phyloP scores from a whole-genome alignment of 2,113 vertebrate genomes.

The Pluvialis apricaria region DNA sequence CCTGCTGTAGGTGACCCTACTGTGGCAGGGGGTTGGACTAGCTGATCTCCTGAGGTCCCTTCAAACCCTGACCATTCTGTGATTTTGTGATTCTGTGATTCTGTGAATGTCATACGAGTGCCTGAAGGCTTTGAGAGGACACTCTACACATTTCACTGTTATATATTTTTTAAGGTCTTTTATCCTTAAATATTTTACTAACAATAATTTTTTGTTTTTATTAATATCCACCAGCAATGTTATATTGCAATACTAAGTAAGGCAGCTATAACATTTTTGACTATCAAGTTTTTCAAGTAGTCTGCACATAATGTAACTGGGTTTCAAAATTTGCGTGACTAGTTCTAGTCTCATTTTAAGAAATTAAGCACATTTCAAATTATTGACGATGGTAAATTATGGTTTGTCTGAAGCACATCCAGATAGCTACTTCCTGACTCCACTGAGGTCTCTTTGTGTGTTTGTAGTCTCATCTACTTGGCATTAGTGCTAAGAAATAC shows the following conservation, averaged over 20 bases:
- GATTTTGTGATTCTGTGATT: too few species aligned
- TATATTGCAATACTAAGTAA: neutral
- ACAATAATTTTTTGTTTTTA: neutral
- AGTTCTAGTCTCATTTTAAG: neutral
- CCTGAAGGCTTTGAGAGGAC: neutral
- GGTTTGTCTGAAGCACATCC: neutral
- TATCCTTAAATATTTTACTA: neutral
- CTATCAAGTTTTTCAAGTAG: neutral
- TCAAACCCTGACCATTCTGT: too few species aligned
- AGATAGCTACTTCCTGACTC: neutral
- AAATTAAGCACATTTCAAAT: neutral
- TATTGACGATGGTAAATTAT: neutral
- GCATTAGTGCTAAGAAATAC: neutral
- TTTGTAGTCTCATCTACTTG: neutral
- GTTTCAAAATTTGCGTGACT: neutral
- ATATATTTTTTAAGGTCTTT: neutral
- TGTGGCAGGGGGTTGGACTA: too few species aligned
- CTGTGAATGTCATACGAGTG: neutral
- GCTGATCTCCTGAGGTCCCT: too few species aligned
- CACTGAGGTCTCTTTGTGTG: neutral
- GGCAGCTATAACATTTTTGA: neutral
- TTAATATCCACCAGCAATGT: neutral
- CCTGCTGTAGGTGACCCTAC: too few species aligned
- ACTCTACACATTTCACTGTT: neutral
- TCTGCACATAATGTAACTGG: accelerated